These are phyloP conservation scores for Pristionchus fissidentatus DNA, from an alignment of 2,888 invertebrate genomes.

Conservation along the genomic window DNA sequence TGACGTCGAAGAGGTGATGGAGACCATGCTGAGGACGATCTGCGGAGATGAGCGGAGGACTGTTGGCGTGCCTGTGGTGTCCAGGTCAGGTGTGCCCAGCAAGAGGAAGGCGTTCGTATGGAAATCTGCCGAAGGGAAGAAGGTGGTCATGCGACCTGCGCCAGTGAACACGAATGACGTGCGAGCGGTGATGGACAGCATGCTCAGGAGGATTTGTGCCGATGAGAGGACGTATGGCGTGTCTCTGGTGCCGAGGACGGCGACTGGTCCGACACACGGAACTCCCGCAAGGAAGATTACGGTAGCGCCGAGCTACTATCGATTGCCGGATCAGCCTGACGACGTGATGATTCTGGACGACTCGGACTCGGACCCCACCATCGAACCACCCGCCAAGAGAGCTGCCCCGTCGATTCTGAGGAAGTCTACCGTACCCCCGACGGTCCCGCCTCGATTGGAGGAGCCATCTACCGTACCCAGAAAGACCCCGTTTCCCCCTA, in stretches of 20 bases:
- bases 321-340: background rate
- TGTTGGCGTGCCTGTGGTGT: too few species aligned
- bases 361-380: too few species aligned
- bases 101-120: too few species aligned
- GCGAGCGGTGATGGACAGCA: background rate
- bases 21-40: background rate
- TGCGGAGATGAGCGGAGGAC: background rate
- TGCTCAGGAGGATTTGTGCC: background rate
- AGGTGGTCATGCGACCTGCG: background rate
- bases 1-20: conserved; percentile 3
- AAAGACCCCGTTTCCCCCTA: too few species aligned
- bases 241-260: too few species aligned
- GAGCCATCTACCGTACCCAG: too few species aligned
- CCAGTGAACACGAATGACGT: background rate
- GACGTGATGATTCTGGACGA: background rate
- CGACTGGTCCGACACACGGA: background rate
- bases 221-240: too few species aligned
- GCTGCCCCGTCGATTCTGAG: too few species aligned
- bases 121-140: too few species aligned
- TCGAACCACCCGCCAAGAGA: background rate
- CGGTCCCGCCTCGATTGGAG: too few species aligned
- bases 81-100: too few species aligned
- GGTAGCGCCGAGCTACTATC: background rate
- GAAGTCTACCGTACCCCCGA: too few species aligned
- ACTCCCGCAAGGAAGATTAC: background rate